Conservation (phyloP, 2,797 vertebrate species). For the Todus mexicanus region DNA sequence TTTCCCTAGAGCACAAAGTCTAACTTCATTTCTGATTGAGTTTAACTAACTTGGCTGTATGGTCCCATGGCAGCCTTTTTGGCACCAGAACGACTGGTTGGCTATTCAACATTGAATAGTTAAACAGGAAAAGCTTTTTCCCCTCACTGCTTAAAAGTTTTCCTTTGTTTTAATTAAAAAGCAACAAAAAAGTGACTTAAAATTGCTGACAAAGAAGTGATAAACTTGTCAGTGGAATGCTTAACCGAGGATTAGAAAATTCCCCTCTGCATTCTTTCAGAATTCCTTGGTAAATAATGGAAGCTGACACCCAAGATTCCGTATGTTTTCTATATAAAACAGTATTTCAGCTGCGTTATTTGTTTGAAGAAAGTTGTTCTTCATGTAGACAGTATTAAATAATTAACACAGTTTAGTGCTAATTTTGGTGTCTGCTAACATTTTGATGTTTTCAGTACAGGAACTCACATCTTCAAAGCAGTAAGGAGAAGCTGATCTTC, state of each 20-base stretch:
- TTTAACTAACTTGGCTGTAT: background rate
- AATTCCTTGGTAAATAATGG: background rate
- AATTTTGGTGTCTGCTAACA: slow-evolving; percentile 2
- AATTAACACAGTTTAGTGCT: slow-evolving; percentile 9
- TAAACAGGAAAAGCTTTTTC: background rate
- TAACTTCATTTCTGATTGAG: background rate
- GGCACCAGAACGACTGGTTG: background rate
- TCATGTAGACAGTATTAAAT: background rate
- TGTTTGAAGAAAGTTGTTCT: background rate
- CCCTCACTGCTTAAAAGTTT: background rate
- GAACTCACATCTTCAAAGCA: background rate
- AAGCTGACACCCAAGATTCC: background rate
- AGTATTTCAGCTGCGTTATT: background rate
- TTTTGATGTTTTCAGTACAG: background rate
- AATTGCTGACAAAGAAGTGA: background rate
- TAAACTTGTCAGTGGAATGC: background rate
- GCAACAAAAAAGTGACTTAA: background rate
- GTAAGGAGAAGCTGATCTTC: background rate
- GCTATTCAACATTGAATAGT: background rate
- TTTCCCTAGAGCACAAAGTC: background rate
- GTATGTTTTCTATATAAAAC: background rate
- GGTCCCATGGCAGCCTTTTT: background rate
- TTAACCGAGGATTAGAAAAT: background rate
- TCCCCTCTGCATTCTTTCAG: background rate
- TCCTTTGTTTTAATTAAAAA: background rate